These are phyloP conservation scores for Atlantisia rogersi DNA, from an alignment of 2,113 vertebrate genomes.

Conservation along the genomic window DNA sequence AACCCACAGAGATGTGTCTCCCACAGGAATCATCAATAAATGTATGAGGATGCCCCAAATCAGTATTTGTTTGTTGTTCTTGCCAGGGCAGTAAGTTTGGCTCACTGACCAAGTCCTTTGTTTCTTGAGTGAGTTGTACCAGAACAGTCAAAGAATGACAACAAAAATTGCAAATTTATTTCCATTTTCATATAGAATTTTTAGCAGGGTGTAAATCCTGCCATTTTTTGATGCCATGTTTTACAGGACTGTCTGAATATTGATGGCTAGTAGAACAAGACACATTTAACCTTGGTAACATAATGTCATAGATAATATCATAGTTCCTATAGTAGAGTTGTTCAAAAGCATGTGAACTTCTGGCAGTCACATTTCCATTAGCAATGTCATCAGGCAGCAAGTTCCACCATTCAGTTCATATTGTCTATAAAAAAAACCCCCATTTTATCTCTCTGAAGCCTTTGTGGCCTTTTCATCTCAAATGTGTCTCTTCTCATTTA, in stretches of 20 bases:
- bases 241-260: background rate
- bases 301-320: background rate
- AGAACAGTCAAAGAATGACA: background rate
- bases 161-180: background rate
- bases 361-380: slow-evolving; percentile 16
- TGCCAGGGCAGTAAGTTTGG: background rate
- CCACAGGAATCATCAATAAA: background rate
- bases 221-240: background rate
- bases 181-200: background rate
- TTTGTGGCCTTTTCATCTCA: slow-evolving; percentile 49
- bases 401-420: background rate
- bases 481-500: background rate
- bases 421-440: background rate
- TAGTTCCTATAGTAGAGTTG: background rate
- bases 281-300: background rate
- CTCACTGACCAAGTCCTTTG: background rate
- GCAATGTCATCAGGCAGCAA: background rate
- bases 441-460: background rate
- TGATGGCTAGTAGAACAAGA: background rate
- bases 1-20: background rate
- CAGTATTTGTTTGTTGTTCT: background rate
- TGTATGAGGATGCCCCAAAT: background rate
- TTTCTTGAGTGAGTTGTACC: background rate
- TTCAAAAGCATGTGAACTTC: background rate
- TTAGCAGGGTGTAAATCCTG: background rate